A percentile compares a stretch with the other conserved stretches of the same genome.
phyloP scores from a whole-genome alignment of 2,113 vertebrate genomes.

The Oreotrochilus melanogaster region DNA sequence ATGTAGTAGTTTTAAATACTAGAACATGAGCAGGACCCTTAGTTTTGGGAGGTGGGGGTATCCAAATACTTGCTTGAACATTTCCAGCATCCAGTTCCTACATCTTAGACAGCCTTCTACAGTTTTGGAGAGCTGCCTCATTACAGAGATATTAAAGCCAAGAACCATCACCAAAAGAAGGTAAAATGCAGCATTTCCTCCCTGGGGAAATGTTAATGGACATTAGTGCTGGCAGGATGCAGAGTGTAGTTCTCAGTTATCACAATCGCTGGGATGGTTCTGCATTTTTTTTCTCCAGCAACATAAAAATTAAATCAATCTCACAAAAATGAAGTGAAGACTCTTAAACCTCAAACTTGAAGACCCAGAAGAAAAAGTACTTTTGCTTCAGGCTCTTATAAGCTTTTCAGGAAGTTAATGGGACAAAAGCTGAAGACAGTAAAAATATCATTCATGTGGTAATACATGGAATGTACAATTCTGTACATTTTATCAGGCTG shows the following conservation, averaged over 20 bases:
- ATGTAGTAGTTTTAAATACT: rapidly evolving
- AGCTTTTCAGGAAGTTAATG: constrained; percentile 36
- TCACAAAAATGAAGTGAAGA: neutral
- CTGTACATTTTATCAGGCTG: neutral
- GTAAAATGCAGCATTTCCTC: neutral
- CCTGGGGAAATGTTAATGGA: neutral
- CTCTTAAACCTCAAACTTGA: neutral
- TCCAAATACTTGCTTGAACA: neutral
- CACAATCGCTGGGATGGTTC: neutral
- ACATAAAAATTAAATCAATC: neutral
- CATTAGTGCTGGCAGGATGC: no score
- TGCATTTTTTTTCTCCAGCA: neutral
- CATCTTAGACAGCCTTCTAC: rapidly evolving
- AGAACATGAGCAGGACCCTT: neutral
- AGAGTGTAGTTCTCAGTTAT: neutral
- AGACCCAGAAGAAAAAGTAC: neutral
- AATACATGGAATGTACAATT: neutral
- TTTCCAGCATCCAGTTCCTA: neutral
- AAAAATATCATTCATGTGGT: neutral
- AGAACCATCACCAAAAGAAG: neutral
- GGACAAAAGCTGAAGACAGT: neutral
- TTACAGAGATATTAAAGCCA: neutral
- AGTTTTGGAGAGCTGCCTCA: neutral
- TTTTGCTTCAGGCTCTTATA: constrained; percentile 16
- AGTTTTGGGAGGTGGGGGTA: neutral